Base-by-base conservation (phyloP, 23 tunicate species). In the Ciona savignyi region DNA sequence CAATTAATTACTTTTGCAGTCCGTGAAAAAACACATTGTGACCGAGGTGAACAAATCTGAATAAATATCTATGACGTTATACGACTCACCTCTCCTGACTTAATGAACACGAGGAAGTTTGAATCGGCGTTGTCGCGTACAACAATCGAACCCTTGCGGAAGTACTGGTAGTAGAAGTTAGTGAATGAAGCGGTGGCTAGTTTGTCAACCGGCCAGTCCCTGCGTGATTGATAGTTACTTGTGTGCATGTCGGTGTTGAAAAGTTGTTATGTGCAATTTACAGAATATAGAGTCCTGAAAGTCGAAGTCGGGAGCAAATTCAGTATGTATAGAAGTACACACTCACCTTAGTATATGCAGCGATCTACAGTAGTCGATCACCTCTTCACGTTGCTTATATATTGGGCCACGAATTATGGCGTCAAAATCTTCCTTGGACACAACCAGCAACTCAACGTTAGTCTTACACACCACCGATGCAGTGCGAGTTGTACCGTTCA, bases 391-490 rank as follows among this genome's bases (percentile, higher is more conserved):
- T 78, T 85, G 91, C 35, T 81, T 70, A 35, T 85, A 85, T 23
- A 85, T 67, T 30, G 91, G 91, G 19, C 91, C 83, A 1, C 91
- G 42, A 30, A 85, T 67, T 24, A 70, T 85, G 9, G 75, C 80
- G 65, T 85, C 91, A 65, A 85, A 85, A 70, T 85, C 91, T 42
- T 85, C 81, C 30, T 78, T 70, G 75, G 78, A 85, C 26, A 85
- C 72, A 27, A 85, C 91, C 22, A 85, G 70, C 75, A 85, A 75
- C 33, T 85, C 91, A 21, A 78, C 83, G 67, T 85, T 75, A 35
- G 72, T 75, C 42, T 85, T 85, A 74, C 91, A 85, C 20, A 85
- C 91, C 24, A 85, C 91, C 21, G 91, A 85, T 1, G 91, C 91
- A 2, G 91, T 85, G 30, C 91, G 79, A 0, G 66, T 66, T 9